Evolutionary conservation across 2,888 invertebrate genomes (phyloP).

Genomic region (Melanophora roralis): DNA sequence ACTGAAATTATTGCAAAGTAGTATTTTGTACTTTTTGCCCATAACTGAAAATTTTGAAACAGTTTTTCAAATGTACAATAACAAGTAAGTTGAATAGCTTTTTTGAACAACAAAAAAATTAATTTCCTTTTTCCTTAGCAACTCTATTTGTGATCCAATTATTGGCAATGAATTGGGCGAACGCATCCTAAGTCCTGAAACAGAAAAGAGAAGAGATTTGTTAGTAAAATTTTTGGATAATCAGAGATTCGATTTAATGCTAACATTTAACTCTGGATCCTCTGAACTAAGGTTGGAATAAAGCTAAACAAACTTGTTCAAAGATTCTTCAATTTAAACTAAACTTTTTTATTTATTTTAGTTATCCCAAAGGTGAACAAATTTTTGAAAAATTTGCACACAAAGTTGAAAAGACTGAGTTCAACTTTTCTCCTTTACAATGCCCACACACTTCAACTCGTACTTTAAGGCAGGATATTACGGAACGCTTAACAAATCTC

Average conservation of each 20-base stretch:
- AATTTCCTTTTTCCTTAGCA: slow-evolving; percentile 63
- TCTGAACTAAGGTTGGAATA: slow-evolving; percentile 80
- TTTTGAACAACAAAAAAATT: too few species aligned
- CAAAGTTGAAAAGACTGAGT: slow-evolving; percentile 72
- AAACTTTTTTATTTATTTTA: slow-evolving; percentile 31
- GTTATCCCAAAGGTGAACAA: slow-evolving; percentile 70
- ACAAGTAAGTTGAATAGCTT: slow-evolving; percentile 68
- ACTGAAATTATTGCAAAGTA: slow-evolving; percentile 81
- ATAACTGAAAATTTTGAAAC: slow-evolving; percentile 72
- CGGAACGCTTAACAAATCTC: slow-evolving; percentile 80
- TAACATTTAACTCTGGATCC: slow-evolving; percentile 86
- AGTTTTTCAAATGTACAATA: slow-evolving; percentile 69
- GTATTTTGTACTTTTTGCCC: slow-evolving; percentile 89
- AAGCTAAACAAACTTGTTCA: too few species aligned
- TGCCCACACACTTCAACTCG: slow-evolving; percentile 69
- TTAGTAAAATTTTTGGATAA: slow-evolving; percentile 82
- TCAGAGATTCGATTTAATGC: slow-evolving; percentile 84
- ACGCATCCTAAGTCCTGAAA: slow-evolving; percentile 78
- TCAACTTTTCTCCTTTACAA: slow-evolving; percentile 69
- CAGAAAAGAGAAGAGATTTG: slow-evolving; percentile 72
- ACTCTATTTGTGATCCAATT: slow-evolving; percentile 74
- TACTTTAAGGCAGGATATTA: slow-evolving; percentile 68
- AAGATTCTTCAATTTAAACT: too few species aligned
- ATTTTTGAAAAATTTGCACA: slow-evolving; percentile 72
- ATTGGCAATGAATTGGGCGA: slow-evolving; percentile 81